Percentiles rank a stretch among this genome's conserved stretches.
Conservation (phyloP, 1,140 invertebrate species). For the Lucilia cuprina region DNA sequence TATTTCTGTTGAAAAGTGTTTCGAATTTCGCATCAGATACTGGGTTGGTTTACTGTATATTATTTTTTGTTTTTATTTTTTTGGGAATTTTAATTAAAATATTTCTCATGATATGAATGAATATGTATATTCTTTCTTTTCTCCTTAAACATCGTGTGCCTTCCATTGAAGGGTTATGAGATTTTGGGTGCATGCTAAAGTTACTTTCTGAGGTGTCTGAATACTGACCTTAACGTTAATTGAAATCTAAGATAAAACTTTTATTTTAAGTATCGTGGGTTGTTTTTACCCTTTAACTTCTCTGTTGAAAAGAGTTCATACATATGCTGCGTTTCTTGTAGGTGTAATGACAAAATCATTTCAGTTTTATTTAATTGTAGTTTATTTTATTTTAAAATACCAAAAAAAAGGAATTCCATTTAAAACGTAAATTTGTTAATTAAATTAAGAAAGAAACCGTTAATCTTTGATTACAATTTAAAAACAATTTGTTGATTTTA, state of each 20-base stretch:
- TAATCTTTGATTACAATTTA: no score
- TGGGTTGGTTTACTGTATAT: background rate
- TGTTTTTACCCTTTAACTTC: background rate
- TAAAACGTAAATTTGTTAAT: background rate
- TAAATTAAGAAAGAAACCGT: background rate
- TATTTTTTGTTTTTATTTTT: background rate
- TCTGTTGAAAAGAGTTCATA: no score
- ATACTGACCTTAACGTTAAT: slow-evolving; percentile 25
- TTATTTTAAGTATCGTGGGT: background rate
- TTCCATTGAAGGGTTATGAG: no score
- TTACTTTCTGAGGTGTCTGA: slow-evolving; percentile 17
- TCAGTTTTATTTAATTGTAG: no score
- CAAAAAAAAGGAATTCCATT: no score
- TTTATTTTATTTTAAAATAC: no score
- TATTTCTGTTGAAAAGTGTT: background rate
- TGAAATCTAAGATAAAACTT: slow-evolving; percentile 27
- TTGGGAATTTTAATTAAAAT: slow-evolving; percentile 31
- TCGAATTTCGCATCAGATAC: background rate
- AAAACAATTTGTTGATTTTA: no score
- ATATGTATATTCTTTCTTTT: background rate
- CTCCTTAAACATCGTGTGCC: background rate
- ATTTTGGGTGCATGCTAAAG: background rate
- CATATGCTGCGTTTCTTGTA: no score
- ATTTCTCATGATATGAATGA: slow-evolving; percentile 17
- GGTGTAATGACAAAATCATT: no score